These are phyloP conservation scores for Chromis chromis DNA, from an alignment of 2,797 vertebrate species.

Conservation along the genomic window DNA sequence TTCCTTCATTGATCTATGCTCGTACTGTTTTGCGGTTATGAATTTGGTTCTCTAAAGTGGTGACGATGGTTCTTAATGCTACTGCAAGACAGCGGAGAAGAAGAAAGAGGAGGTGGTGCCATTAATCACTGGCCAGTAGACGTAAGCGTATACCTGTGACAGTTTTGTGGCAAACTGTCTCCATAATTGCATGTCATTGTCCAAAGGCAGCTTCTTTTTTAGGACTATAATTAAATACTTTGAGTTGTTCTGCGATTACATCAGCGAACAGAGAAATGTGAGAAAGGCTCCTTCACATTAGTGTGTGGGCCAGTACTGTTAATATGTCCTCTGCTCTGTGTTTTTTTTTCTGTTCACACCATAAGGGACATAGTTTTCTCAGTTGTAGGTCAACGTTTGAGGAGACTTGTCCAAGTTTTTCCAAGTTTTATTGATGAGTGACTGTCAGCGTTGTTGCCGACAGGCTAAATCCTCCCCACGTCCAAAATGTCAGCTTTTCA, in stretches of 20 bases:
- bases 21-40: background rate
- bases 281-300: conserved; percentile 33
- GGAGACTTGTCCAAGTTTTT: conserved; percentile 25
- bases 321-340: conserved; percentile 15
- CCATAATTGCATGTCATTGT: conserved; percentile 78
- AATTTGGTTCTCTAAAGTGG: conserved; percentile 10
- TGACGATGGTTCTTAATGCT: conserved; percentile 2
- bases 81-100: conserved; percentile 16
- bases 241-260: conserved; percentile 55
- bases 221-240: conserved; percentile 67
- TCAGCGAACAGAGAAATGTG: conserved; percentile 54
- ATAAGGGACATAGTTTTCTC: conserved; percentile 21
- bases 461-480: conserved; percentile 34
- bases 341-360: conserved; percentile 19
- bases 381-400: conserved; percentile 30
- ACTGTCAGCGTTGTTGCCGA: conserved; percentile 35
- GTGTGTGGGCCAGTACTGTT: conserved; percentile 40
- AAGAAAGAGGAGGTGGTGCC: conserved; percentile 54
- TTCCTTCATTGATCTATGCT: background rate
- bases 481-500: conserved; percentile 54
- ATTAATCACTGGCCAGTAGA: conserved; percentile 65
- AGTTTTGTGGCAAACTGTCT: conserved; percentile 71
- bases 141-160: conserved; percentile 66
- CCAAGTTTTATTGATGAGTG: conserved; percentile 16
- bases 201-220: conserved; percentile 52